Percentiles rank a stretch among this genome's conserved stretches.
Conservation (phyloP, 2,888 invertebrate species). For the Microchrysa polita region DNA sequence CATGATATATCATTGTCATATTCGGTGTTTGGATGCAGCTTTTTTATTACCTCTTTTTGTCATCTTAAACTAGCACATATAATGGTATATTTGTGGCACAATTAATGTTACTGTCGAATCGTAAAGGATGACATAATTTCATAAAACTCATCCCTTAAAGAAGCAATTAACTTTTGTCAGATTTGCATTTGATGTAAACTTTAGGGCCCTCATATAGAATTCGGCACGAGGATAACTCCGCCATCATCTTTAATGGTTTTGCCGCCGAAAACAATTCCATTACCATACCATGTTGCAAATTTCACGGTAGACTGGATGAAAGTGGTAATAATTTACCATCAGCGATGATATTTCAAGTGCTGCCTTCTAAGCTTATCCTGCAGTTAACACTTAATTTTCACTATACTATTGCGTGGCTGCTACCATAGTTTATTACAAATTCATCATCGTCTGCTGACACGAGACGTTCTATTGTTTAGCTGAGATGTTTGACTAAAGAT, state of each 20-base stretch:
- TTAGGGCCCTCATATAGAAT: background rate
- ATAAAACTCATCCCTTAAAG: background rate
- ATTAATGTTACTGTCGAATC: background rate
- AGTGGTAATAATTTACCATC: no score
- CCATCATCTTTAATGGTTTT: background rate
- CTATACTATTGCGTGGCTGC: background rate
- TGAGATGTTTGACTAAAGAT: background rate
- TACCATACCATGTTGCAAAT: background rate
- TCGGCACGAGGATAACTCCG: background rate
- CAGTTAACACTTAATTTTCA: no score
- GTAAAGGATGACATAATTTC: background rate
- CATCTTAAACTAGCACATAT: background rate
- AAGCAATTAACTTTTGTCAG: background rate
- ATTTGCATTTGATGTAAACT: background rate
- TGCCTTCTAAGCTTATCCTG: no score
- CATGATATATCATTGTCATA: constrained; percentile 17
- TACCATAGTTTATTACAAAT: background rate
- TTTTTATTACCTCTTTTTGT: background rate
- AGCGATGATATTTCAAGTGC: no score
- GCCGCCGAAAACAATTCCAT: background rate
- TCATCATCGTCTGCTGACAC: constrained; percentile 3
- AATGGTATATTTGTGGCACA: background rate
- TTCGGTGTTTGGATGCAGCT: background rate
- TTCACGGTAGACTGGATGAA: background rate
- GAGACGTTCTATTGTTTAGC: background rate